Evolutionary conservation across 2,888 invertebrate genomes (phyloP), one percentile per base, ranked within the genome.

Genomic region (Dendrolimus houi): DNA sequence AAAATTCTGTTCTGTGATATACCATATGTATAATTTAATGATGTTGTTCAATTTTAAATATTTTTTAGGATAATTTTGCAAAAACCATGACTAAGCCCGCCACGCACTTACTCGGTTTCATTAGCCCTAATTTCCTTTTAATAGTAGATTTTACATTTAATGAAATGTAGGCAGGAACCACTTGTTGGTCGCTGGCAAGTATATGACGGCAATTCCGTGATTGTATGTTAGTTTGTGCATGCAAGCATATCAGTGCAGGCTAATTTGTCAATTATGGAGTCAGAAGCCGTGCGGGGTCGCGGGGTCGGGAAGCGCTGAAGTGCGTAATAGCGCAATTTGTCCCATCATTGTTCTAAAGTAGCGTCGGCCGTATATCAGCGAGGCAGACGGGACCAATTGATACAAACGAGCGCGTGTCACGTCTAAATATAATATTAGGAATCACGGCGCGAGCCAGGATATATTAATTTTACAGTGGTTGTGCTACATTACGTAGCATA

Each of bases 401-500:
- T 87, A 90, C 87, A 90, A 90, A 90, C 86, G 90, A 88, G 88
- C 86, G 82, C 81, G 83, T 89, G 90, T 90, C 90, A 89, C 83
- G 88, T 89, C 90, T 90, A 90, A 89, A 90, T 90, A 90, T 90
- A 90, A 90, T 90, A 90, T 90, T 90, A 89, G 88, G 90, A 90
- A 90, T 90, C 90, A 85, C 90, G 87, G 88, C 90, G 88, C 87
- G 85, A 82, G 90, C 90, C 90, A 90, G 90, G 90, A 90, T 89
- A 89, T 88, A 89, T 88, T 89, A 87, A 89, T 90, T 87, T 47
- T 88, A 86, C 79, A 87, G 83, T 83, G 81, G 75, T 82, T 78
- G 81, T 75, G 29, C 29, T 78, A 81, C 77, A 80, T 84, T 81
- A 85, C 77, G 75, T 77, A 75, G 78, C 73, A 70, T 67, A 77